Base-by-base conservation (phyloP, 2,113 vertebrate species). In the Saguinus imperator region DNA sequence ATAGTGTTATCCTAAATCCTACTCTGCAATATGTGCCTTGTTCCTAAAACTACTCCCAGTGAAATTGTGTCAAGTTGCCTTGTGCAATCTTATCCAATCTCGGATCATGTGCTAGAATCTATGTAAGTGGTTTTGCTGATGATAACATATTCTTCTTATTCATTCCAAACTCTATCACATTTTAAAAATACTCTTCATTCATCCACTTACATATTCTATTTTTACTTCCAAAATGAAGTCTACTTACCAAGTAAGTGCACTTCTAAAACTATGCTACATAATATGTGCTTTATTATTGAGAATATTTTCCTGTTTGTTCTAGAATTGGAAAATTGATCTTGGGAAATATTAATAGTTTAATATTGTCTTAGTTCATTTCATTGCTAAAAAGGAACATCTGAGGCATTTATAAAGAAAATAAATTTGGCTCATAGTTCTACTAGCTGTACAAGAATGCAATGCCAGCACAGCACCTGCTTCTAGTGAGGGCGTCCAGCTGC, bases 191-290 rank as follows among this genome's bases (percentile, higher is more conserved):
- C 20, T 35, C 5, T 73, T 52, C 72, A 68, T 57, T 68, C n/a
- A 58, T 85, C 84, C 81, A 17, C 52, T 89, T 86, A 52, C 8
- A 40, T 87, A 79, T 84, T 76, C 27, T 80, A 81, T 79, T 95
- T 94, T 85, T 87, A 88, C 58, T 80, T 92, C 29, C 32, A 90
- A 91, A 93, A 92, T 66, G 10, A 92, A 83, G 27, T 48, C 50
- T 84, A 48, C 16, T 72, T 91, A 85, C 52, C 8, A 64, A 87
- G 57, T 87, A 68, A 91, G 6, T 83, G 1, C 0, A 61, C 12
- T 70, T 6, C 40, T 90, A 92, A 96, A 87, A 86, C 20, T 87
- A 83, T 6, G 2, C 23, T 70, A 2, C 13, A 82, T 48, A 66
- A n/a, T 50, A 87, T 4, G 79, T 21, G 83, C 3, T 58, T 89